Evolutionary conservation across 2,797 vertebrate species (phyloP).

Genomic region (Apodemus agrarius): DNA sequence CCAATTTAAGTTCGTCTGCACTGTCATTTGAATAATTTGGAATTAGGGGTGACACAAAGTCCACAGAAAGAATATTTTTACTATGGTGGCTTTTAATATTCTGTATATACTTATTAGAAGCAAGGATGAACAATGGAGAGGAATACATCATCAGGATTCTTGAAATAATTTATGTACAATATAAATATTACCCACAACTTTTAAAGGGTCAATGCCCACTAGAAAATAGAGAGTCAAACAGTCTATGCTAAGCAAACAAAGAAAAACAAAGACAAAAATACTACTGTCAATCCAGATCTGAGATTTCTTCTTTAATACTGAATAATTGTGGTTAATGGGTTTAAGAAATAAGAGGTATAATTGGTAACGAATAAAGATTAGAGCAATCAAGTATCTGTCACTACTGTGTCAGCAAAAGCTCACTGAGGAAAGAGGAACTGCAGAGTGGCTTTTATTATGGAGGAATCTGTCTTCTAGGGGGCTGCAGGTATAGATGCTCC

Average conservation of each 20-base stretch:
- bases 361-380: not conserved
- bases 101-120: not conserved
- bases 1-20: not conserved
- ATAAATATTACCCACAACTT: not conserved
- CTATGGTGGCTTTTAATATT: not conserved
- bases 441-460: not conserved
- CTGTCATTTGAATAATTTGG: not conserved
- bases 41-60: not conserved
- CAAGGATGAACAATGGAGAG: not conserved
- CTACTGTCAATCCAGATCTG: not conserved
- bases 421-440: not conserved
- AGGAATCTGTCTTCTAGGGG: not conserved
- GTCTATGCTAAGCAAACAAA: not conserved
- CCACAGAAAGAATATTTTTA: not conserved
- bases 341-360: not conserved
- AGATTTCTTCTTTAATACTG: not conserved
- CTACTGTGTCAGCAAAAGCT: not conserved
- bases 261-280: not conserved
- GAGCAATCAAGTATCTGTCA: not conserved
- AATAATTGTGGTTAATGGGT: not conserved
- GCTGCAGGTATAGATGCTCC: not conserved
- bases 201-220: not conserved
- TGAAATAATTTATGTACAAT: not conserved
- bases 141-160: not conserved
- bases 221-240: not conserved